A percentile compares a stretch with the other conserved stretches of the same genome.
Conservation (phyloP, 2,113 vertebrate species). For the Rattus rattus region DNA sequence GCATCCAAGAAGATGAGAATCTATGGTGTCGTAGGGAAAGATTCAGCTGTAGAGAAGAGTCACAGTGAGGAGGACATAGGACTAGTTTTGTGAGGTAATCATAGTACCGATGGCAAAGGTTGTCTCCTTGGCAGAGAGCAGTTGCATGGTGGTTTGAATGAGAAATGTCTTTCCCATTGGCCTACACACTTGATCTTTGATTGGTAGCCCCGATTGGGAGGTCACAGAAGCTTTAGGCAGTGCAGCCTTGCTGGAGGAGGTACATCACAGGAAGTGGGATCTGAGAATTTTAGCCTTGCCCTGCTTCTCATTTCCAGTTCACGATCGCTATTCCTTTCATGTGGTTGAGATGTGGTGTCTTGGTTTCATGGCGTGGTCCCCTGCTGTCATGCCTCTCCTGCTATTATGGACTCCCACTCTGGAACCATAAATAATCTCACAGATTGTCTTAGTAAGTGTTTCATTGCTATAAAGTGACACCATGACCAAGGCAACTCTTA, state of each 20-base stretch:
- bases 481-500: no score
- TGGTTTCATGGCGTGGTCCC: neutral
- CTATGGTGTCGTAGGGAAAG: neutral
- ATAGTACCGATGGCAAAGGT: neutral
- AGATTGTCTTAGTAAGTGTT: no score
- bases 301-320: neutral
- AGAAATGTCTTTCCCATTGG: neutral
- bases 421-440: neutral
- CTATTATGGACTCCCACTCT: neutral
- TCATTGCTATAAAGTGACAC: no score
- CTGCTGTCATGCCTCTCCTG: neutral
- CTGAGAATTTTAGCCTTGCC: neutral
- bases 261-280: neutral
- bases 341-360: neutral
- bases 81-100: neutral
- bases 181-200: neutral
- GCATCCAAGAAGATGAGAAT: neutral
- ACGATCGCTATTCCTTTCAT: neutral
- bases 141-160: neutral
- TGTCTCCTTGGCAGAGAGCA: neutral
- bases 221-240: neutral
- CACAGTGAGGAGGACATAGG: accelerated
- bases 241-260: neutral
- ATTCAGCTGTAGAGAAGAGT: neutral
- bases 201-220: neutral